Conservation (phyloP, 2,797 vertebrate species). For the Channallabes apus region DNA sequence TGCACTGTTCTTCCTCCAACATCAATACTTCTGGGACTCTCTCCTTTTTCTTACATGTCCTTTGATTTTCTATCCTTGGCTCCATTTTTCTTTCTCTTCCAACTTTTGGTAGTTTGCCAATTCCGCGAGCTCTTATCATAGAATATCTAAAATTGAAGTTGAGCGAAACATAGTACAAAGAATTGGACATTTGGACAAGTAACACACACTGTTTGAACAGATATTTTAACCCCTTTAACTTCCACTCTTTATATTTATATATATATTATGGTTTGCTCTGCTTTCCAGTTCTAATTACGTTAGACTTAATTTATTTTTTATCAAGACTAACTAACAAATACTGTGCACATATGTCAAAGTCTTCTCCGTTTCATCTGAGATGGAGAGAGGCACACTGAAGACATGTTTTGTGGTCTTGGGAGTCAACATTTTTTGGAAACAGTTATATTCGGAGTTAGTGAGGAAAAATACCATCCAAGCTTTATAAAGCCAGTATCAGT, state of each 20-base stretch:
- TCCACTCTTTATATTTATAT: not conserved
- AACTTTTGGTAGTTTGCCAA: conserved; percentile 48
- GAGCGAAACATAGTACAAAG: conserved; percentile 4
- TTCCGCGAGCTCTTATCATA: conserved; percentile 33
- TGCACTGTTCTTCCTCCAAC: conserved; percentile 43
- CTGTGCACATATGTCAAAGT: too few relatives aligned
- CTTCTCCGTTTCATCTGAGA: too few relatives aligned
- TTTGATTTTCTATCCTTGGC: conserved; percentile 37
- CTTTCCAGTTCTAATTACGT: not conserved
- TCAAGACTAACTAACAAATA: too few relatives aligned
- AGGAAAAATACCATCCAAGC: too few relatives aligned
- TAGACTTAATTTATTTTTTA: not conserved
- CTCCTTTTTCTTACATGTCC: conserved; percentile 29
- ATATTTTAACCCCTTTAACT: conserved; percentile 26
- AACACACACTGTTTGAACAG: not conserved
- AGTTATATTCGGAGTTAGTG: too few relatives aligned
- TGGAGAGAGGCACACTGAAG: too few relatives aligned
- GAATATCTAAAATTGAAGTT: conserved; percentile 39
- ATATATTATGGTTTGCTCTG: not conserved
- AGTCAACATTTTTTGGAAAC: too few relatives aligned
- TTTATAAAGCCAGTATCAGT: too few relatives aligned
- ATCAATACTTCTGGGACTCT: conserved; percentile 24
- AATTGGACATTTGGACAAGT: conserved; percentile 11
- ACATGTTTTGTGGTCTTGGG: too few relatives aligned
- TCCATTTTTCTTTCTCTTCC: conserved; percentile 42